Percentiles rank a stretch among this genome's conserved stretches.
These are phyloP conservation scores for Elysia chlorotica DNA, from an alignment of 1,140 invertebrate genomes.

Conservation along the genomic window DNA sequence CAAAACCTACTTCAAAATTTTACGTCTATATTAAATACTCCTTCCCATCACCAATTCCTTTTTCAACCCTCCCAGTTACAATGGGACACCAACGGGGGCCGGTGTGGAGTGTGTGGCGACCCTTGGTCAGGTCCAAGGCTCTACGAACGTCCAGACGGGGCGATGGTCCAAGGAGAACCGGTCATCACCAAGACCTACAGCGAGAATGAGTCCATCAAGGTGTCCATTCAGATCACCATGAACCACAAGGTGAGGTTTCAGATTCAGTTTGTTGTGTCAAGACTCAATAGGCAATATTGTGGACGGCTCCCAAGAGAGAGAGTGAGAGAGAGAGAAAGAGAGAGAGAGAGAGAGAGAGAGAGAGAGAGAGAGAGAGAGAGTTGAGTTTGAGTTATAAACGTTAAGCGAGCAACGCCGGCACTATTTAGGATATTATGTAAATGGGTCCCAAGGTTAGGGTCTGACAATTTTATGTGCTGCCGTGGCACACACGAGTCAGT, in stretches of 20 bases:
- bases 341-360: no score
- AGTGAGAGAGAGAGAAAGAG: no score
- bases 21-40: background rate
- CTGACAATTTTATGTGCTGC: no score
- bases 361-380: no score
- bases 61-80: constrained; percentile 38
- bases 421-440: no score
- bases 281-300: no score
- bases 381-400: no score
- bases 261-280: no score
- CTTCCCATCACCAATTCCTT: background rate
- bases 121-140: constrained; percentile 46
- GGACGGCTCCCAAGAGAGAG: no score
- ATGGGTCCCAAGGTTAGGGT: no score
- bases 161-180: constrained; percentile 51
- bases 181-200: constrained; percentile 57
- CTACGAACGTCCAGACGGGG: constrained; percentile 59
- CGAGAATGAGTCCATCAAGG: constrained; percentile 39
- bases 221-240: constrained; percentile 41
- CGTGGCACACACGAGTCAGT: no score
- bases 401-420: no score
- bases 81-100: constrained; percentile 53
- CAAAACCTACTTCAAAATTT: background rate
- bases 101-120: constrained; percentile 61
- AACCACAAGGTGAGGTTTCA: constrained; percentile 40